Evolutionary conservation across 2,888 invertebrate genomes (phyloP).

Genomic region (Pollenia angustigena): DNA sequence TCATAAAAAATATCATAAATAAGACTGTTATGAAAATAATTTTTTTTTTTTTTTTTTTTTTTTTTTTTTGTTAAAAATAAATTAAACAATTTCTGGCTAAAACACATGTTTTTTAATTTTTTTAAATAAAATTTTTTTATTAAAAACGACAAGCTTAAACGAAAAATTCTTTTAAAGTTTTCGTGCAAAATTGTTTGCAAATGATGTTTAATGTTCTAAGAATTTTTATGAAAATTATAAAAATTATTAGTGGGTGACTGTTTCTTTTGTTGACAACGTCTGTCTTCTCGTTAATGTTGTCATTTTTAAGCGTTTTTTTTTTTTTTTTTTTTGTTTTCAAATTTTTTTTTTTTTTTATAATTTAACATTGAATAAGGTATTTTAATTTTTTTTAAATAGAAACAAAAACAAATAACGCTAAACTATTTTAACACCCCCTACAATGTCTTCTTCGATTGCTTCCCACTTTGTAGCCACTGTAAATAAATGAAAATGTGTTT

Average conservation of each 20-base stretch:
- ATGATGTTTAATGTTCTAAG: conserved; percentile 16
- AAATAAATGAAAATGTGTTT: no score
- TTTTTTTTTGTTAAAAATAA: no score
- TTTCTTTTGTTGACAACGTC: not conserved
- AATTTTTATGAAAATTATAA: not conserved
- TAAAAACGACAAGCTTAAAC: not conserved
- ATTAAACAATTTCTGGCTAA: no score
- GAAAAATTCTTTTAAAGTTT: no score
- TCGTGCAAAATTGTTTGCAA: not conserved
- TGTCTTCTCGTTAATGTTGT: conserved; percentile 12
- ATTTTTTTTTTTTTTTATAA: not conserved
- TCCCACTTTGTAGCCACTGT: conserved; percentile 7
- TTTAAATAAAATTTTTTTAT: not conserved
- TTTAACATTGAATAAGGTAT: conserved; percentile 58
- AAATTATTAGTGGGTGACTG: not conserved
- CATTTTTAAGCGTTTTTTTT: conserved; percentile 1
- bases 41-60: no score
- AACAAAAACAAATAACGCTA: not conserved
- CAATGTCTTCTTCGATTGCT: not conserved
- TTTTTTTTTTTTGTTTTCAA: not conserved
- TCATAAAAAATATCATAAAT: no score
- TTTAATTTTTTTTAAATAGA: not conserved
- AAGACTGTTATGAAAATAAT: no score
- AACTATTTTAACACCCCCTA: conserved; percentile 10
- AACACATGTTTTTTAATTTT: not conserved